Conservation (phyloP, 2,113 vertebrate genomes). For the Platycercus adscitus region DNA sequence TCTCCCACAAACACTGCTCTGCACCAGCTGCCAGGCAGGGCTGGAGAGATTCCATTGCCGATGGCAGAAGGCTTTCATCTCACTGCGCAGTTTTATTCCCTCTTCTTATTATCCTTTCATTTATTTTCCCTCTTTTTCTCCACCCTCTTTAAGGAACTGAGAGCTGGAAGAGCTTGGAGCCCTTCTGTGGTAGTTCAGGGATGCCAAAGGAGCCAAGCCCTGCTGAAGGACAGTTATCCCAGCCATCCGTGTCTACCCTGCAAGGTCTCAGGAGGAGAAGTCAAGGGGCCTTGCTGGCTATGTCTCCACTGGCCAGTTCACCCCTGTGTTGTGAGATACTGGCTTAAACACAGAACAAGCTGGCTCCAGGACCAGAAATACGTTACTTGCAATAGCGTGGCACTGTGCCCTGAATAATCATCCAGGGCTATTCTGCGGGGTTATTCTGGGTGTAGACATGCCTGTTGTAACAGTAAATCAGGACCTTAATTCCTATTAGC, state of each 20-base stretch:
- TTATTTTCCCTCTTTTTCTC: slow-evolving; percentile 35
- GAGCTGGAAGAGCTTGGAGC: not conserved
- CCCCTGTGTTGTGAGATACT: fast-evolving
- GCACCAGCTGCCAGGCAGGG: slow-evolving; percentile 41
- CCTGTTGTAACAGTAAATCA: not conserved
- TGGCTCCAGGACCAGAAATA: not conserved
- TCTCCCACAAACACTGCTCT: slow-evolving; percentile 41
- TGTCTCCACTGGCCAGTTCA: not conserved
- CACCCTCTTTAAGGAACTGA: not conserved
- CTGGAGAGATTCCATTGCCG: slow-evolving; percentile 46
- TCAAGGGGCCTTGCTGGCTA: not conserved
- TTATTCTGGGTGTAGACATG: not conserved
- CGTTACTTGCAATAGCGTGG: not conserved
- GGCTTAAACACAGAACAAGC: not conserved
- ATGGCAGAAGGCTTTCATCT: slow-evolving; percentile 60
- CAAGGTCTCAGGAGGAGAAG: not conserved
- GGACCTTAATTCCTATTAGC: not conserved
- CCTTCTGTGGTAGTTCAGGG: not conserved
- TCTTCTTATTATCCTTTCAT: slow-evolving; percentile 44
- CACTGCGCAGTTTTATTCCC: not conserved
- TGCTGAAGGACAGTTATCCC: not conserved
- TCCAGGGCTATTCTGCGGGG: not conserved
- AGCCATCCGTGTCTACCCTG: not conserved
- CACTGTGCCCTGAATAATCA: not conserved
- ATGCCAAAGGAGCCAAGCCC: not conserved